Base-by-base conservation (phyloP, 2,888 invertebrate species). In the Linyphia triangularis region DNA sequence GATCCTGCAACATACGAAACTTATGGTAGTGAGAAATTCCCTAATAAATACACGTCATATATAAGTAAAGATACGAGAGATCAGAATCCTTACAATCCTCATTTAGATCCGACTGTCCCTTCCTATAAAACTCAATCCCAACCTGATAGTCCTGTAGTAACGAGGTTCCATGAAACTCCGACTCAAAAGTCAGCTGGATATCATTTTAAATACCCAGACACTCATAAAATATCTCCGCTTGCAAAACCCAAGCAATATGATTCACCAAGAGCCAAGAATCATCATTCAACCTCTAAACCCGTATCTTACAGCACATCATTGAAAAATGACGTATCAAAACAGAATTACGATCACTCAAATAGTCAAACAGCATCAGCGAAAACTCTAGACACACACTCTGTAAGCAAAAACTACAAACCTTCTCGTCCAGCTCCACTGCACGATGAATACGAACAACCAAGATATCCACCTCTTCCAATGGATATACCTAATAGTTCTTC, bases 401-500 rank as follows among this genome's bases (percentile, higher is more conserved):
- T 51, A 10, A 43, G 37, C 7, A 82, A 81, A 59, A 88, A 88
- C 30, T 88, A 88, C 33, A 82, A 75, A 43, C 67, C 88, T 19
- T 63, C 78, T 0, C 30, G 82, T n/a, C 88, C 88, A 26, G 81
- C 88, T 16, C 88, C 88, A 16, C n/a, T 65, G 7, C 51, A 78
- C 28, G 82, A 82, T 63, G 61, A 78, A 40, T 63, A 67, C 10
- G 77, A 78, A 22, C 77, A 83, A 26, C 82, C 82, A 9, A 30
- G 77, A 24, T 63, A 88, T 28, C 88, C 88, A 51, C 83, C 88
- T 0, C 33, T 88, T 28, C 88, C 88, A 7, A 40, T 2, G 26
- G 63, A 30, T 37, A 61, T 43, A 67, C 67, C 73, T 6, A 19
- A 24, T n/a, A 65, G 51, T 19, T 24, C 65, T 51, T 16, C n/a